Conservation (phyloP, 2,113 vertebrate species). For the Muntiacus muntjak region DNA sequence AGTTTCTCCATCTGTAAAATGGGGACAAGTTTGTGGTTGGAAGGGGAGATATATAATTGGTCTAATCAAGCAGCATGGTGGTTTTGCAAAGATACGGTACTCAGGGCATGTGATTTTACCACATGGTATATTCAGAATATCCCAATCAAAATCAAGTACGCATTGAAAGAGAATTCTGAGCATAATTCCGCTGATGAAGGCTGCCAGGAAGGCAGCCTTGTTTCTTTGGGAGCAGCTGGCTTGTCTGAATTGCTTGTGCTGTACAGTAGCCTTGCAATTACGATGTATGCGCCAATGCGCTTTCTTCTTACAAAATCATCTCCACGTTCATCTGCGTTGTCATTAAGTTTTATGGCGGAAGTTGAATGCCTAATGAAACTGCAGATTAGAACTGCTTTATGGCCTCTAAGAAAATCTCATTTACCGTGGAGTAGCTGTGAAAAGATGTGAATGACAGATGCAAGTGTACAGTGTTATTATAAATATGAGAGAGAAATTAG, state of each 20-base stretch:
- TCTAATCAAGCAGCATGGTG: not conserved
- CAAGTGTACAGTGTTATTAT: constrained; percentile 71
- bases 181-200: constrained; percentile 47
- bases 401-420: constrained; percentile 77
- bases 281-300: not conserved
- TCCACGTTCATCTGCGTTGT: constrained; percentile 65
- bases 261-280: constrained; percentile 72
- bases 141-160: constrained; percentile 70
- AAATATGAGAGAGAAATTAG: constrained; percentile 69
- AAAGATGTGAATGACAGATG: constrained; percentile 78
- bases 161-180: constrained; percentile 56
- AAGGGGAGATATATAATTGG: not conserved
- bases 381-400: constrained; percentile 59
- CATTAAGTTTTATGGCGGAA: constrained; percentile 66
- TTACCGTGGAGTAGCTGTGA: constrained; percentile 74
- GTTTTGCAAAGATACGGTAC: constrained; percentile 12
- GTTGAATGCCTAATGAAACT: constrained; percentile 63
- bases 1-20: constrained; percentile 59
- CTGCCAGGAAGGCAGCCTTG: constrained; percentile 43
- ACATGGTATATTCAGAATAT: constrained; percentile 57
- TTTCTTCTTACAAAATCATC: constrained; percentile 54
- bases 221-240: constrained; percentile 61
- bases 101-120: constrained; percentile 18
- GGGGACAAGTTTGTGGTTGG: not conserved
- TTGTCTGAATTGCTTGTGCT: constrained; percentile 61